Conservation (phyloP, 2,888 invertebrate genomes). For the Trichogramma evanescens region DNA sequence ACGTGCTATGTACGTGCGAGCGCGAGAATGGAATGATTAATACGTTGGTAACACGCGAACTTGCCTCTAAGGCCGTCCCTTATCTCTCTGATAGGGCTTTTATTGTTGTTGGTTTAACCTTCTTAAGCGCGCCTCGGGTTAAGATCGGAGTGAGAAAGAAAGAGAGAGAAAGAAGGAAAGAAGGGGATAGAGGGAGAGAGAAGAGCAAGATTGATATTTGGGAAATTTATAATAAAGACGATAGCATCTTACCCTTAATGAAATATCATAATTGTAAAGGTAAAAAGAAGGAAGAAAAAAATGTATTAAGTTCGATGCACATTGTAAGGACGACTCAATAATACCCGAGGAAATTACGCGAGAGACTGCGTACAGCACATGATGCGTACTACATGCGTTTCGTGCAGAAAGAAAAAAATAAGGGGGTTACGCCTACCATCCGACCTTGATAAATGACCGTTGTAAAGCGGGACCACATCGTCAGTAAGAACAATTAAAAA, state of each 20-base stretch:
- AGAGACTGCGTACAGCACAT: too few relatives aligned
- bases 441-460: constrained; percentile 25
- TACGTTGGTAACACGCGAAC: constrained; percentile 13
- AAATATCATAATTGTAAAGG: too few relatives aligned
- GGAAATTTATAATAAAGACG: too few relatives aligned
- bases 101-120: neutral
- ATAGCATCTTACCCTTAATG: too few relatives aligned
- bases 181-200: too few relatives aligned
- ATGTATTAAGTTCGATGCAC: too few relatives aligned
- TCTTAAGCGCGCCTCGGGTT: neutral
- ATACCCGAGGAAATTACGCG: too few relatives aligned
- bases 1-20: neutral
- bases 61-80: neutral
- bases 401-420: neutral
- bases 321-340: too few relatives aligned
- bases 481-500: constrained; percentile 25
- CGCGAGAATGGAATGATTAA: constrained; percentile 12
- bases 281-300: too few relatives aligned
- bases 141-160: constrained; percentile 4
- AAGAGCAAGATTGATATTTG: too few relatives aligned
- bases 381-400: too few relatives aligned
- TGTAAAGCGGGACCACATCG: neutral
- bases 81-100: neutral
- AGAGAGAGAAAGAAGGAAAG: neutral
- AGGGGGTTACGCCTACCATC: constrained; percentile 8